Percentiles rank a stretch among this genome's conserved stretches.
Evolutionary conservation across 2,888 invertebrate genomes (phyloP).

Genomic region (Agonopterix subpropinquella): DNA sequence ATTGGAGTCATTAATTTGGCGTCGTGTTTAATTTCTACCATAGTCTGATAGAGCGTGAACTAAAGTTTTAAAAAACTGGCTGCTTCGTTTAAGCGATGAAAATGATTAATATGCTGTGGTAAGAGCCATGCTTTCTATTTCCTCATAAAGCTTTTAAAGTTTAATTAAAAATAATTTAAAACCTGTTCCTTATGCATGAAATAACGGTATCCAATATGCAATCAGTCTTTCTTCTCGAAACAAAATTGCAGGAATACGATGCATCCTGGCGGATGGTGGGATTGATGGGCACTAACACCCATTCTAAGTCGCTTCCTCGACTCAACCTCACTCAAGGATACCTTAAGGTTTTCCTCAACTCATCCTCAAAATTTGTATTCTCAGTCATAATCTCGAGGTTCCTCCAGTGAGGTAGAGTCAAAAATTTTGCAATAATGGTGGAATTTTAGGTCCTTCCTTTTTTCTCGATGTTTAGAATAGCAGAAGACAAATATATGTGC

Average conservation of each 20-base stretch:
- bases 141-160: conserved; percentile 15
- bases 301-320: too few species aligned
- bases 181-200: conserved; percentile 10
- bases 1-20: conserved; percentile 4
- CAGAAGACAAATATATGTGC: too few species aligned
- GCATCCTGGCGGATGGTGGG: conserved; percentile 10
- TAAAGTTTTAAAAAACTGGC: conserved; percentile 13
- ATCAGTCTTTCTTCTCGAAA: neutral
- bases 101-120: conserved; percentile 16
- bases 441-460: too few species aligned
- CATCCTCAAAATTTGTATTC: too few species aligned
- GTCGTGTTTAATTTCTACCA: neutral
- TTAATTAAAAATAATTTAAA: conserved; percentile 18
- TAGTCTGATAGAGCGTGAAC: conserved; percentile 5
- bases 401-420: too few species aligned
- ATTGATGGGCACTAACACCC: too few species aligned
- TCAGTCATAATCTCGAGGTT: too few species aligned
- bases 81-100: conserved; percentile 11
- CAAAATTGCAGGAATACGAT: conserved; percentile 7
- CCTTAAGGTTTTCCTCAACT: too few species aligned
- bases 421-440: too few species aligned
- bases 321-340: too few species aligned
- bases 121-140: conserved; percentile 14
- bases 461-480: too few species aligned
- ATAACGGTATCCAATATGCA: conserved; percentile 4